These are phyloP conservation scores for Phoenicopterus ruber DNA, from an alignment of 2,113 vertebrate species.

Conservation along the genomic window DNA sequence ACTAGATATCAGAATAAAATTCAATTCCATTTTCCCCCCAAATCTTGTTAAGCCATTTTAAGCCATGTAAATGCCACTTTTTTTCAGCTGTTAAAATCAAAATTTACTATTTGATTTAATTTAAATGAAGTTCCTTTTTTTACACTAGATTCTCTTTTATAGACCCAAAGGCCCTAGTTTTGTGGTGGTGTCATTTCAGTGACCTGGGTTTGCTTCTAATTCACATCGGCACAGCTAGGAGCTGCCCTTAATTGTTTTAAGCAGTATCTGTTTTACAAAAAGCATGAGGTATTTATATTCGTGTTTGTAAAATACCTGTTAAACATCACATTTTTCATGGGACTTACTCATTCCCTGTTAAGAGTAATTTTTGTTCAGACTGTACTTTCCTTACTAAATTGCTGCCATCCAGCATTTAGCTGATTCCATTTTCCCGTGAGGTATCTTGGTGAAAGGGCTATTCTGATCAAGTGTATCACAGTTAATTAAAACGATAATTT, in stretches of 20 bases:
- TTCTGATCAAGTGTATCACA: neutral
- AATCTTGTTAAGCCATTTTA: neutral
- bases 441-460: neutral
- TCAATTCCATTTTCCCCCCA: rapidly evolving
- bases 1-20: neutral
- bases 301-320: neutral
- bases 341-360: neutral
- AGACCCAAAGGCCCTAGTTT: rapidly evolving
- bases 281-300: neutral
- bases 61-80: neutral
- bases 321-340: neutral
- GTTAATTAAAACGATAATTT: neutral
- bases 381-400: neutral
- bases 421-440: neutral
- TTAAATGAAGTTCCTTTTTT: neutral
- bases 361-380: neutral
- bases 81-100: neutral
- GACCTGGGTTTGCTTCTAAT: neutral
- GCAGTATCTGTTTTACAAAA: neutral
- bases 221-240: neutral
- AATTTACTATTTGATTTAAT: neutral
- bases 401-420: neutral
- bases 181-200: neutral
- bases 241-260: neutral
- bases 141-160: neutral